Evolutionary conservation across 2,797 vertebrate genomes (phyloP).

Genomic region (Syngnathus rostellatus): DNA sequence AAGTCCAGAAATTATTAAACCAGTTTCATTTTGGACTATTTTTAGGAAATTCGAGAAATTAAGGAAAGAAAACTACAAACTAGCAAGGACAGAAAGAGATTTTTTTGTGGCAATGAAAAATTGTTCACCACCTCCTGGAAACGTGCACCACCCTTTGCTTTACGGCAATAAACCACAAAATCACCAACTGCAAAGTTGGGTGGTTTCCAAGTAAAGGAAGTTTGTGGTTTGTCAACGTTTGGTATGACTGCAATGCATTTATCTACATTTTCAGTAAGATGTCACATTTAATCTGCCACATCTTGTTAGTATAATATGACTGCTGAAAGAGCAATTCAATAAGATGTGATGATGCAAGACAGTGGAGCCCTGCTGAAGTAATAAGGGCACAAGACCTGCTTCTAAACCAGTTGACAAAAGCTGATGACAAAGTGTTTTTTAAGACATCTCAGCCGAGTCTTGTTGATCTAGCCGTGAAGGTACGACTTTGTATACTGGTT

Average conservation of each 20-base stretch:
- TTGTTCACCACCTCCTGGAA: background rate
- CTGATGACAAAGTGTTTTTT: background rate
- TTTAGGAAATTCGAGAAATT: background rate
- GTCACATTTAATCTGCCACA: conserved; percentile 41
- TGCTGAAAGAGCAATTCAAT: conserved; percentile 37
- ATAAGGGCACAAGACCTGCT: background rate
- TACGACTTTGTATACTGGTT: background rate
- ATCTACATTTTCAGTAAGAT: conserved; percentile 10
- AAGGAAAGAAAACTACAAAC: too few relatives aligned
- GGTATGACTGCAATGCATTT: background rate
- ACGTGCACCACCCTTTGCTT: background rate
- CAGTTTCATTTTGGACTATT: background rate
- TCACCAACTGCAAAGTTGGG: background rate
- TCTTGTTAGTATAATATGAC: conserved; percentile 19
- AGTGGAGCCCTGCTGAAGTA: conserved; percentile 18
- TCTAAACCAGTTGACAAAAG: conserved; percentile 17
- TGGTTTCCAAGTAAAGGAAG: background rate
- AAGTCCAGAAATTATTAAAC: background rate
- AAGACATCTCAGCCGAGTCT: background rate
- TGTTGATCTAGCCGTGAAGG: conserved; percentile 5
- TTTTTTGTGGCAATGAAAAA: background rate
- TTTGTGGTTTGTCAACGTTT: background rate
- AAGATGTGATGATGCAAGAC: conserved; percentile 24
- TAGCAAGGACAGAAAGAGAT: background rate
- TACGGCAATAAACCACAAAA: background rate